These are phyloP conservation scores for Falco naumanni DNA, from an alignment of 2,797 vertebrate species.

Conservation along the genomic window DNA sequence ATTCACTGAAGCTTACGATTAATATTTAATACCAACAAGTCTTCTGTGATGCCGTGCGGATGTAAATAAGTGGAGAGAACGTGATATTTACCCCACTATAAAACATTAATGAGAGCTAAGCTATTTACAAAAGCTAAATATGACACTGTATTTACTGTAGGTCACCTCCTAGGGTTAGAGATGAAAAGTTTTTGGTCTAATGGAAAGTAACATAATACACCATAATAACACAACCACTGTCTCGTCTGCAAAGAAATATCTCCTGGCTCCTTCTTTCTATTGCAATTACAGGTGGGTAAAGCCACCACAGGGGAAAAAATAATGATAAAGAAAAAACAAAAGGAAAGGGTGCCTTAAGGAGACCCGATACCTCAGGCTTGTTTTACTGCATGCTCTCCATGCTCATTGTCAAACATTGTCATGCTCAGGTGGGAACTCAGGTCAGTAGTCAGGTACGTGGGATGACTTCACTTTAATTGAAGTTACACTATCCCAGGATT, in stretches of 20 bases:
- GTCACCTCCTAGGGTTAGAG: constrained; percentile 82
- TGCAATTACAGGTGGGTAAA: constrained; percentile 64
- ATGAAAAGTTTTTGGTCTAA: constrained; percentile 79
- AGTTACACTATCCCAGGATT: neutral
- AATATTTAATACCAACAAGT: constrained; percentile 85
- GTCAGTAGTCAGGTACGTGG: neutral
- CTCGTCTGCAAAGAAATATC: constrained; percentile 67
- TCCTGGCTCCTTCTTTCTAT: constrained; percentile 36
- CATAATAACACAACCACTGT: constrained; percentile 74
- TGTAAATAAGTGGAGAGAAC: constrained; percentile 96
- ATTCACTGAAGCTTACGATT: constrained; percentile 80
- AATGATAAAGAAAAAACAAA: neutral
- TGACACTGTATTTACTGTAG: constrained; percentile 90
- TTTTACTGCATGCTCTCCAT: neutral
- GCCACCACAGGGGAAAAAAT: neutral
- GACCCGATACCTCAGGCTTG: neutral
- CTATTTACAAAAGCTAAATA: constrained; percentile 91
- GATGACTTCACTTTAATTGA: constrained; percentile 33
- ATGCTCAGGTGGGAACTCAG: neutral
- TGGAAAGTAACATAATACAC: constrained; percentile 76
- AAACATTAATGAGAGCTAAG: constrained; percentile 92
- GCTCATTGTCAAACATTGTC: neutral
- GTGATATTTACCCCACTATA: constrained; percentile 90
- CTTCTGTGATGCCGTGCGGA: constrained; percentile 85
- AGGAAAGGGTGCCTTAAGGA: neutral